Evolutionary conservation across 2,797 vertebrate genomes (phyloP), one percentile per base, ranked within the genome.

Genomic region (Trachops cirrhosus): DNA sequence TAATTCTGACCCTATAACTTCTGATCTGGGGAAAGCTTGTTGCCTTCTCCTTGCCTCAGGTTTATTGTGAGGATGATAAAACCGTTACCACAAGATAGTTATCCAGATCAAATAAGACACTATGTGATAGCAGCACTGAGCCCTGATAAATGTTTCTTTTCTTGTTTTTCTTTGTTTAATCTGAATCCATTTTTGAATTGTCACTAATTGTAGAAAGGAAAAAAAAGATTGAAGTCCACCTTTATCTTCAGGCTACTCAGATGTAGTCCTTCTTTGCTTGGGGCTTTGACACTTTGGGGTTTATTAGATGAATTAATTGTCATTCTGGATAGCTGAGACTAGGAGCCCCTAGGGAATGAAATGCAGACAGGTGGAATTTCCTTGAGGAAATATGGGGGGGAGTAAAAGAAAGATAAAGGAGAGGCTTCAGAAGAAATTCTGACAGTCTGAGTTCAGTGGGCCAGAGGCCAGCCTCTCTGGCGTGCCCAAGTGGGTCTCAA

Each of bases 1-100:
- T 59, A n/a, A 22, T 52, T 12, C 21, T n/a, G 44, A 15, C 37
- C 21, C 59, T 62, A 9, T 50, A 1, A 3, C 41, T 94, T 91
- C 50, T 84, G 41, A 48, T 41, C 52, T 26, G 16, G 44, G 21
- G 22, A 34, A 86, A 71, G 34, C 39, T 73, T n/a, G 9, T 62
- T 85, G 41, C 32, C 26, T 78, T 44, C 54, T 48, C 50, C 44
- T 50, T 67, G 37, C 71, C 59, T 83, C 22, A 3, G 67, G 74
- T 80, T 96, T 34, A 54, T 92, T 83, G 9, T 37, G 62, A 92
- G 26, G 59, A 62, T 93, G 90, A 85, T 39, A 91, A 90, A 90
- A 93, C 52, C 71, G 14, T 50, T 92, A 19, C 86, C 50, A 44
- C 7, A 34, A 79, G 32, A 22, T 59, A 0, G 52, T 86, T 62